Evolutionary conservation across 92 coral and sea anemone genomes (phyloP), one percentile per base, ranked within the genome.

Genomic region (Zoanthus sociatus): DNA sequence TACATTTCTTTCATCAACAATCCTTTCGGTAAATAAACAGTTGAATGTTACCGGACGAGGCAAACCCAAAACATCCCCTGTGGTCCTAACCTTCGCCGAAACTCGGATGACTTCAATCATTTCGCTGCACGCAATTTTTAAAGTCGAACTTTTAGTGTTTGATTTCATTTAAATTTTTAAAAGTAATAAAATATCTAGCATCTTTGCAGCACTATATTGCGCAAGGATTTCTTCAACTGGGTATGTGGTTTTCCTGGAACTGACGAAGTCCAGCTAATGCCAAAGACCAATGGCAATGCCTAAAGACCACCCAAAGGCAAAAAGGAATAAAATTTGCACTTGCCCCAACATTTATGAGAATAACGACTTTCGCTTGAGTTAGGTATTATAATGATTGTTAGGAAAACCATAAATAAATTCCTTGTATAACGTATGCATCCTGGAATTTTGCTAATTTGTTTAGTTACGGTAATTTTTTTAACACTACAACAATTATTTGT

Each of bases 11-110:
- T 81, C 85, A 81, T 67, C 85, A 31, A 77, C 85, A 46, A 66
- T 47, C 85, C 47, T 64, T 47, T 81, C 44, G 66, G 85, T 81
- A 81, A 81, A 81, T 66, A 81, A 81, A 81, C 85, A 81, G 75
- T 66, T 81, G 75, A 81, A 64, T 66, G 26, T 47, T 16, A 20
- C 42, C 73, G 75, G 60, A 14, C 21, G 11, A 77, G 17, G 48
- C 17, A 16, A 66, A 66, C 21, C 60, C 75, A 55, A 81, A 81
- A 81, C 64, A 81, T 81, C 85, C 14, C 85, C 85, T 71, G 85
- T 81, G 85, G 85, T 81, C 85, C 66, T 21, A 13, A 37, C 66
- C 44, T 58, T 46, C 66, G 63, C 85, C 85, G 85, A 69, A 81
- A 47, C 21, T n/a, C 21, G n/a, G 1, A 58, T 9, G 20, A 16